Conservation (phyloP, 2,113 vertebrate genomes). For the Halichoerus grypus region DNA sequence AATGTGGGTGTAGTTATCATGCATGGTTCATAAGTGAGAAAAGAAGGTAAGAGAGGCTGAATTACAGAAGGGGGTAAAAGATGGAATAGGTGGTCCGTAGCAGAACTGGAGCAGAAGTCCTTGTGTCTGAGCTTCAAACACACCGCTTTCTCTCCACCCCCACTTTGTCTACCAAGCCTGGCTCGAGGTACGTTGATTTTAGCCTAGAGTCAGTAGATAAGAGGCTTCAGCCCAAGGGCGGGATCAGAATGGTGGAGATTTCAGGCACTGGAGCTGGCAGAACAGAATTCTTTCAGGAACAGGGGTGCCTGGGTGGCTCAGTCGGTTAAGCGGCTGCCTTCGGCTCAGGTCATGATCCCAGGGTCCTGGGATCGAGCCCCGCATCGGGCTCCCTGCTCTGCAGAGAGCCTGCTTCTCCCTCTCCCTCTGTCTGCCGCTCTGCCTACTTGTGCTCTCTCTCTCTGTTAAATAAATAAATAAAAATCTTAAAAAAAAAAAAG, state of each 20-base stretch:
- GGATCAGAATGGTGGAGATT: fast-evolving
- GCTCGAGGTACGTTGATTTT: not conserved
- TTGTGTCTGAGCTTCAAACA: not conserved
- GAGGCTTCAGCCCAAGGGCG: not conserved
- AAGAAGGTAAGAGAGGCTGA: not conserved
- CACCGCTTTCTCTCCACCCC: not conserved
- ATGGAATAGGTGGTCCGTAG: not conserved
- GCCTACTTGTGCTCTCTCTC: too few relatives aligned
- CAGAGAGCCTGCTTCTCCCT: too few relatives aligned
- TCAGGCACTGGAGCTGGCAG: not conserved
- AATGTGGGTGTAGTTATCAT: not conserved
- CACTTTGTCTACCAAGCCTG: not conserved
- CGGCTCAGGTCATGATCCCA: too few relatives aligned
- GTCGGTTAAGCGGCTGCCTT: too few relatives aligned
- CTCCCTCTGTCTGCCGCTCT: too few relatives aligned
- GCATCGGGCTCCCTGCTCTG: too few relatives aligned
- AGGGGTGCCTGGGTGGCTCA: not conserved
- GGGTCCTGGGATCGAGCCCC: too few relatives aligned
- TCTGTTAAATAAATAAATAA: too few relatives aligned
- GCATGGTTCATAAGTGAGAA: not conserved
- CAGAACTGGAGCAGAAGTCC: not conserved
- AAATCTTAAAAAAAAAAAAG: too few relatives aligned
- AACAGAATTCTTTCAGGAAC: not conserved
- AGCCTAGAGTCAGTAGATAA: not conserved
- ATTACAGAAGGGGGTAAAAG: too few relatives aligned